phyloP scores from a whole-genome alignment of 2,113 vertebrate genomes.

The Tetraodon nigroviridis region DNA sequence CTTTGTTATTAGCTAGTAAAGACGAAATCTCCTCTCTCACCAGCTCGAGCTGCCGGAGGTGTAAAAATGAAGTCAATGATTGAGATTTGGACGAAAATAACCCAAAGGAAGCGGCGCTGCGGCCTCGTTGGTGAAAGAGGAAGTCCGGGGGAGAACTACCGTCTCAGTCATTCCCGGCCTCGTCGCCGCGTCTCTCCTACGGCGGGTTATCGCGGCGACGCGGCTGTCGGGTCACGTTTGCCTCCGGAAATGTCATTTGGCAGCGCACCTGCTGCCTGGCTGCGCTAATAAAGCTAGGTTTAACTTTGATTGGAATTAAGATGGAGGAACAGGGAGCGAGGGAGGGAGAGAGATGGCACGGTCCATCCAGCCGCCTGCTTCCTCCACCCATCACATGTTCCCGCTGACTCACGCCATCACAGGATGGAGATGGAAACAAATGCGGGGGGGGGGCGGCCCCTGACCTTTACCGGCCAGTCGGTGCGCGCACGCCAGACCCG shows the following conservation, averaged over 20 bases:
- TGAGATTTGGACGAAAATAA: conserved; percentile 63
- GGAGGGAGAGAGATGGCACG: conserved; percentile 33
- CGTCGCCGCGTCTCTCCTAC: conserved; percentile 61
- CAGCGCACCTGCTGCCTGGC: conserved; percentile 74
- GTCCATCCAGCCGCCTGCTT: conserved; percentile 54
- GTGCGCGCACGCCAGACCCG: conserved; percentile 51
- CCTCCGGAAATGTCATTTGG: conserved; percentile 71
- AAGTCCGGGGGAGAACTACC: conserved; percentile 51
- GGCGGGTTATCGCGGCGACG: conserved; percentile 64
- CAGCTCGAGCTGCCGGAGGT: conserved; percentile 20
- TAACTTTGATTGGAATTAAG: conserved; percentile 69
- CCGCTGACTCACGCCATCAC: conserved; percentile 60
- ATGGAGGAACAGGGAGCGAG: conserved; percentile 32
- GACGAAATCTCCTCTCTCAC: neutral
- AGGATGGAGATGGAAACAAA: conserved; percentile 62
- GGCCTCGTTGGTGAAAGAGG: conserved; percentile 62
- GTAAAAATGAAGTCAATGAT: conserved; percentile 47
- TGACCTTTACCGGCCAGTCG: conserved; percentile 64
- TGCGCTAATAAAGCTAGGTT: conserved; percentile 70
- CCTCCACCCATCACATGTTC: conserved; percentile 56
- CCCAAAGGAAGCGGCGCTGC: conserved; percentile 59
- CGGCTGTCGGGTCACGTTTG: conserved; percentile 69
- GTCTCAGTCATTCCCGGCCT: conserved; percentile 67
- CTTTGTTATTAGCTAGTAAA: no score
- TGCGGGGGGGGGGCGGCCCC: conserved; percentile 47